Evolutionary conservation across 1,140 invertebrate species (phyloP), one percentile per base, ranked within the genome.

Genomic region (Vanessa atalanta): DNA sequence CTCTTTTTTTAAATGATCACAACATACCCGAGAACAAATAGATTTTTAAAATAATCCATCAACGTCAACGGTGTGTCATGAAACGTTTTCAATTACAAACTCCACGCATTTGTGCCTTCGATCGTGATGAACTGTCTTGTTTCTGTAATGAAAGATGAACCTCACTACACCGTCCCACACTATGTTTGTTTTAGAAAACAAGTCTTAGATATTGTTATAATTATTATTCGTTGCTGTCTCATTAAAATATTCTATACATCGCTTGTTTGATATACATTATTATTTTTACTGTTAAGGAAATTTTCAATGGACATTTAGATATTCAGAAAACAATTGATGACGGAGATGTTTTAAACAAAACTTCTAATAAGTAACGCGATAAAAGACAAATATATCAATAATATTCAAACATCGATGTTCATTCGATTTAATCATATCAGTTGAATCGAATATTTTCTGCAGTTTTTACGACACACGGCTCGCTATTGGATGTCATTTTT

Each of bases 81-180:
- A 79, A 85, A 82, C 79, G 74, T 83, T 87, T 87, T 86, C 83
- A 86, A 87, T 88, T 87, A 85, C 79, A 85, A 81, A 80, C 73
- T 80, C 72, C 74, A 80, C 71, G 73, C 77, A 72, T 77, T 77
- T 68, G 76, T 79, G 80, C 79, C 79, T 74, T 82, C 77, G 78
- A 83, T 79, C 80, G 83, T 84, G 84, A 85, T 87, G 84, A 84
- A 78, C 80, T 76, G 75, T 84, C 84, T 89, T 85, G 86, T 90
- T 85, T 80, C 79, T 79, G 79, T 82, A 83, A 85, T 85, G 80
- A 87, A 84, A 86, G 81, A 77, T 83, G 83, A 79, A 84, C 83
- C 57, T 31, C 57, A 37, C 26, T 61, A 61, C 31, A 61, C 26
- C 57, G 6, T 61, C 23, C 57, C 57, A 61, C 57, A 61, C 57